These are phyloP conservation scores for Tenthredo notha DNA, from an alignment of 2,888 invertebrate species.

Conservation along the genomic window DNA sequence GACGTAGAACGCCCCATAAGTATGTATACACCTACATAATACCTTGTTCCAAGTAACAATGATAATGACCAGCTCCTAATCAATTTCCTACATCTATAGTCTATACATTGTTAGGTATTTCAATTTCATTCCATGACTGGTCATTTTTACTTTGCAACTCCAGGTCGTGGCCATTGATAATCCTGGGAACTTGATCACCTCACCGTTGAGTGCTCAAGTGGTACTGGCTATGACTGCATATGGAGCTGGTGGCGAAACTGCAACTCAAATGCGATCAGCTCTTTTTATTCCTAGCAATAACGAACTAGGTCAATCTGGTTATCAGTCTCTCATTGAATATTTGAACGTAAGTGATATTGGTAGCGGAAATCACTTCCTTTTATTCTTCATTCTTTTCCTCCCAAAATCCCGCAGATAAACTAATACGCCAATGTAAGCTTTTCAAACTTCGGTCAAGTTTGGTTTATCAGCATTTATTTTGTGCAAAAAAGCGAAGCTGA, in stretches of 20 bases:
- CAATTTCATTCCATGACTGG: background rate
- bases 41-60: background rate
- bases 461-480: background rate
- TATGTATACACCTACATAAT: too few species aligned
- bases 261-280: slow-evolving; percentile 64
- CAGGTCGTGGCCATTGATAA: slow-evolving; percentile 12
- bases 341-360: slow-evolving; percentile 63
- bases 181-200: slow-evolving; percentile 67
- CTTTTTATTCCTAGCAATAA: slow-evolving; percentile 66
- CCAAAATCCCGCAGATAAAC: background rate
- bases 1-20: too few species aligned
- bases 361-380: background rate
- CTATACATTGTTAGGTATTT: background rate
- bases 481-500: background rate
- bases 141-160: background rate
- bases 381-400: background rate
- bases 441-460: background rate
- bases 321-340: slow-evolving; percentile 63
- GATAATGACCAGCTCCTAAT: background rate
- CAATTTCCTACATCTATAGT: background rate
- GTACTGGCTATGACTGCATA: slow-evolving; percentile 71
- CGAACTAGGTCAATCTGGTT: slow-evolving; percentile 60
- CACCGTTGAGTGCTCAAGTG: slow-evolving; percentile 73
- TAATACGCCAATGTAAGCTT: background rate
- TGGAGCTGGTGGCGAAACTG: slow-evolving; percentile 69